Evolutionary conservation across 1,140 invertebrate species (phyloP).

Genomic region (Hylyphantes graminicola): DNA sequence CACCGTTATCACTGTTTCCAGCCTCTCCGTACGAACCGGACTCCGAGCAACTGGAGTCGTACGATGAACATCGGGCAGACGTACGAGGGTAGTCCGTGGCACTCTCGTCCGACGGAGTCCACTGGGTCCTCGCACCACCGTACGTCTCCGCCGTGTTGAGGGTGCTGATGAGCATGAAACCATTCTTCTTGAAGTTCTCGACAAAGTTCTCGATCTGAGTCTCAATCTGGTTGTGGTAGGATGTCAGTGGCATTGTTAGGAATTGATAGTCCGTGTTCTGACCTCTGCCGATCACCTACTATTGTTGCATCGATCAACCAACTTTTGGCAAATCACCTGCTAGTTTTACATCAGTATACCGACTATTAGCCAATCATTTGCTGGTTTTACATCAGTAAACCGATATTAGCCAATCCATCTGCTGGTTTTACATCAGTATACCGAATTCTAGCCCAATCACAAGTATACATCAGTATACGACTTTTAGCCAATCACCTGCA

Average conservation of each 20-base stretch:
- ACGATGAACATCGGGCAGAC: conserved; percentile 65
- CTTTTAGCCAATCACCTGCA: too few species aligned
- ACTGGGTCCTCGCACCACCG: conserved; percentile 20
- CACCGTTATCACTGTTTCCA: conserved; percentile 52
- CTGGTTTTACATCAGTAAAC: too few species aligned
- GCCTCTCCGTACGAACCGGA: conserved; percentile 46
- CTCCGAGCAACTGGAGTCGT: conserved; percentile 46
- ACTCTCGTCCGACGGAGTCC: conserved; percentile 54
- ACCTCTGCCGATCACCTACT: too few species aligned
- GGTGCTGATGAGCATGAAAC: conserved; percentile 58
- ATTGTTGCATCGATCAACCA: too few species aligned
- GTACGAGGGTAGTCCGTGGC: conserved; percentile 70
- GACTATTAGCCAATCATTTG: too few species aligned
- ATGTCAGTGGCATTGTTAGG: conserved; percentile 51
- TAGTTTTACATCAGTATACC: too few species aligned
- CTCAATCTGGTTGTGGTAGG: conserved; percentile 72
- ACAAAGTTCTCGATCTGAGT: conserved; percentile 84
- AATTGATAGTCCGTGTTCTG: too few species aligned
- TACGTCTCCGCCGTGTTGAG: conserved; percentile 37
- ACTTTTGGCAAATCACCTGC: too few species aligned
- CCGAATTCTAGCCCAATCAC: too few species aligned
- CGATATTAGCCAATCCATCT: too few species aligned
- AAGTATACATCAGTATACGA: too few species aligned
- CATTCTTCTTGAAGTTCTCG: conserved; percentile 74
- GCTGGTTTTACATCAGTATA: too few species aligned